A percentile compares a stretch with the other conserved stretches of the same genome.
Evolutionary conservation across 2,888 invertebrate genomes (phyloP).

Genomic region (Machimus rusticus): DNA sequence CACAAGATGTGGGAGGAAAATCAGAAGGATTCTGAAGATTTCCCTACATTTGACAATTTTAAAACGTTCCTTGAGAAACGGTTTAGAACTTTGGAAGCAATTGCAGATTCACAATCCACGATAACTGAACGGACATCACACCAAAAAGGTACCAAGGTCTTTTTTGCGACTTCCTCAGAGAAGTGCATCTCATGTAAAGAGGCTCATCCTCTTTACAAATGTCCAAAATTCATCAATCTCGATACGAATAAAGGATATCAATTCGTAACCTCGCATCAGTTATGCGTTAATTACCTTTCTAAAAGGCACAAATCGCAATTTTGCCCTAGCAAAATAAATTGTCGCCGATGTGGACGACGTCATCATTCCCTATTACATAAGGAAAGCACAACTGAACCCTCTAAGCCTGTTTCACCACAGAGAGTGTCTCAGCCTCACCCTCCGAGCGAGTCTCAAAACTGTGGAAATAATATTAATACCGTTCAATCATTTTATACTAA

Average conservation of each 20-base stretch:
- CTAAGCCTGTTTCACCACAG: background rate
- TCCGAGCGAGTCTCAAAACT: no score
- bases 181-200: background rate
- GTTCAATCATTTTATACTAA: no score
- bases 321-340: background rate
- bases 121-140: conserved; percentile 49
- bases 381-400: background rate
- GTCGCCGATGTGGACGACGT: background rate
- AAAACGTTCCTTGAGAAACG: background rate
- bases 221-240: no score
- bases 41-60: background rate
- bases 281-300: background rate
- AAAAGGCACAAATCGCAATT: background rate
- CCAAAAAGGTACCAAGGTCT: background rate
- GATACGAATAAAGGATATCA: background rate
- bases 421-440: no score
- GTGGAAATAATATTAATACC: no score
- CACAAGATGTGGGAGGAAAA: conserved; percentile 48
- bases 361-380: background rate
- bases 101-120: background rate
- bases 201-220: background rate
- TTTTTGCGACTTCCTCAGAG: background rate
- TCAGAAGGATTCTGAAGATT: conserved; percentile 46
- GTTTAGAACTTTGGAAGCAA: background rate
- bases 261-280: background rate